Evolutionary conservation across 1,140 invertebrate species (phyloP), one percentile per base, ranked within the genome.

Genomic region (Cataglyphis hispanica): DNA sequence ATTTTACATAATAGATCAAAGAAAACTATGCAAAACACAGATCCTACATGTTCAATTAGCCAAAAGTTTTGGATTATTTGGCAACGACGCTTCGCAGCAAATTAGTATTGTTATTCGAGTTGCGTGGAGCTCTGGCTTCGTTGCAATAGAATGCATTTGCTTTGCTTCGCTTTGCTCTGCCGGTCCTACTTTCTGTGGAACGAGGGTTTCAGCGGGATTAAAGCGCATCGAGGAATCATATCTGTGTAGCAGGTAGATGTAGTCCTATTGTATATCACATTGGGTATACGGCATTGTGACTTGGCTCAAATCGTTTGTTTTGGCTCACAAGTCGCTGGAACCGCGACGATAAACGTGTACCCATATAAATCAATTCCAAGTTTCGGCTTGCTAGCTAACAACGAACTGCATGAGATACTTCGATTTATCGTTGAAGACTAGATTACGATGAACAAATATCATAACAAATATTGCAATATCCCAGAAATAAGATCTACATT

Each of bases 141-240:
- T 46, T 77, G 78, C 78, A 58, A 76, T 69, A 84, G 88, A 86
- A 89, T 84, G 77, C 84, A 89, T 78, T 86, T 58, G 70, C 60
- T 61, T 84, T 78, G 60, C 66, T 19, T 40, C 63, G 63, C 75
- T 75, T 61, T 64, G 56, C 61, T 86, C 37, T 56, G 22, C 50
- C 83, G 77, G 60, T 70, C 77, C 76, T 86, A 88, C 87, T 67
- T 56, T 77, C 74, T 37, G 34, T 34, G 60, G 61, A 74, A 86
- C 58, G 77, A 76, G 63, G 66, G 77, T 88, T 89, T 86, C 87
- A 67, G 11, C 22, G 61, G 84, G 88, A 89, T 89, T 89, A 89
- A 89, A 89, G 88, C 84, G 87, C 85, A 89, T 89, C 88, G 87
- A 58, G 77, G 77, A 84, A 89, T 89, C 88, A 77, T 84, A 86